A percentile compares a stretch with the other conserved stretches of the same genome.
These are phyloP conservation scores for Hyposoter dolosus DNA, from an alignment of 2,888 invertebrate genomes.

Conservation along the genomic window DNA sequence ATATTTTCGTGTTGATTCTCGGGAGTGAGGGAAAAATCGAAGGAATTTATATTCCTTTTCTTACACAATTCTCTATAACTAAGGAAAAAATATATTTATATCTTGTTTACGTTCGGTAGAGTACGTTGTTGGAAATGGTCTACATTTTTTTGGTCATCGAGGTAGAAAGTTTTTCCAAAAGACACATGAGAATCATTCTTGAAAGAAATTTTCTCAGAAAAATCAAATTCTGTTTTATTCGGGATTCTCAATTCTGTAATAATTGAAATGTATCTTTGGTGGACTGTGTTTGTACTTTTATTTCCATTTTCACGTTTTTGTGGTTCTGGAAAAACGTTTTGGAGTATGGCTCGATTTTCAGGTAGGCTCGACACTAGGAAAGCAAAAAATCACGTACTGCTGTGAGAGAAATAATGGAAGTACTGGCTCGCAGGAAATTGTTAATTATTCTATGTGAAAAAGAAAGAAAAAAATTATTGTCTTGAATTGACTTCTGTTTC, in stretches of 20 bases:
- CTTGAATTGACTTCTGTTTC: slow-evolving; percentile 96
- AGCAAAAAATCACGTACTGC: background rate
- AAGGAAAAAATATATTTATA: background rate
- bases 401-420: slow-evolving; percentile 20
- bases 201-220: background rate
- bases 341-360: background rate
- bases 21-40: background rate
- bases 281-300: background rate
- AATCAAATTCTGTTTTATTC: background rate
- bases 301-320: background rate
- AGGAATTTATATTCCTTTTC: background rate
- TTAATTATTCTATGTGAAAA: background rate
- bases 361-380: background rate
- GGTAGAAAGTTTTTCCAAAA: slow-evolving; percentile 13
- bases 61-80: background rate
- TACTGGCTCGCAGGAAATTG: slow-evolving; percentile 42
- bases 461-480: slow-evolving; percentile 56
- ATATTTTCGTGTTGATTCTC: background rate
- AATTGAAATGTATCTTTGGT: background rate
- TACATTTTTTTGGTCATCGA: slow-evolving; percentile 7
- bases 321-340: background rate
- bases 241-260: background rate
- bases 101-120: background rate
- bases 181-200: background rate
- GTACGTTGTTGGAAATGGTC: background rate